Conservation (phyloP, 1,140 invertebrate species). For the Musca domestica region DNA sequence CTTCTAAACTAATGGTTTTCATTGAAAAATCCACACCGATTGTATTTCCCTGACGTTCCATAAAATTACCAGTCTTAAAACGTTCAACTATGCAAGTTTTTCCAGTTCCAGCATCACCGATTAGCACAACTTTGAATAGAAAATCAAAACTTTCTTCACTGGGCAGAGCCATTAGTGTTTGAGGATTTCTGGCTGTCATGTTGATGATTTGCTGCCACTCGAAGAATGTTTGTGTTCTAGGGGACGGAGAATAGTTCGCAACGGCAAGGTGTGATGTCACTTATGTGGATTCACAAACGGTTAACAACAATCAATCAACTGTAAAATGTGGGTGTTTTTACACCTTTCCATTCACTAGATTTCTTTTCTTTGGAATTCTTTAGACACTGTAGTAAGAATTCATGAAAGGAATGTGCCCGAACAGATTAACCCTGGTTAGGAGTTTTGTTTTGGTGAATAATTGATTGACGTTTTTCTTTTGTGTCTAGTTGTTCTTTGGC, state of each 20-base stretch:
- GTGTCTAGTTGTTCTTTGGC: no score
- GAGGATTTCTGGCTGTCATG: constrained; percentile 57
- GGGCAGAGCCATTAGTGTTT: constrained; percentile 56
- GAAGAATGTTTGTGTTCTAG: neutral
- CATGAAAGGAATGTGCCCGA: no score
- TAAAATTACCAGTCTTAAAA: constrained; percentile 90
- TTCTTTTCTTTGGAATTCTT: no score
- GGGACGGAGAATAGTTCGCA: neutral
- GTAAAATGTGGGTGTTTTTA: no score
- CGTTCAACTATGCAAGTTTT: constrained; percentile 86
- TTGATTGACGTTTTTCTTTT: no score
- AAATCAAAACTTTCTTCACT: constrained; percentile 70
- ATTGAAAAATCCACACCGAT: constrained; percentile 97
- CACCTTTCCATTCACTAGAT: no score
- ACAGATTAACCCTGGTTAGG: no score
- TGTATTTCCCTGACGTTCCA: constrained; percentile 89
- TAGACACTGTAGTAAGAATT: no score
- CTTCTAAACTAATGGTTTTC: constrained; percentile 91
- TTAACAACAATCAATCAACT: no score
- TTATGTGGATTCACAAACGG: neutral
- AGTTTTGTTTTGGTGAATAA: no score
- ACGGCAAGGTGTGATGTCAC: neutral
- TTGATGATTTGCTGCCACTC: neutral
- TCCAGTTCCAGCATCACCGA: constrained; percentile 76
- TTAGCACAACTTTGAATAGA: constrained; percentile 75